Base-by-base conservation (phyloP, 2,113 vertebrate genomes). In the Patagioenas fasciata region DNA sequence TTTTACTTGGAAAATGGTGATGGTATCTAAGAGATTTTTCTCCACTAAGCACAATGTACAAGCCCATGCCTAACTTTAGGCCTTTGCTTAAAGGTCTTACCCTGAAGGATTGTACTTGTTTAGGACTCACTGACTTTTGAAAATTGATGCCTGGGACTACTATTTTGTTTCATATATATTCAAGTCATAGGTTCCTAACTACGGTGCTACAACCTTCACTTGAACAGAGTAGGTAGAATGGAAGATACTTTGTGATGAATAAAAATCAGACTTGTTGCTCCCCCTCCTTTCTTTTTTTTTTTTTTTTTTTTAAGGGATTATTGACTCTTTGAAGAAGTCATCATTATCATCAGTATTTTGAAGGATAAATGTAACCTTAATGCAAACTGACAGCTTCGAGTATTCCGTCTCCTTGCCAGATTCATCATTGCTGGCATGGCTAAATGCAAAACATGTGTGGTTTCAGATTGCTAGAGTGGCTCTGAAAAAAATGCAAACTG, bases 311-410 rank as follows among this genome's bases (percentile, higher is more conserved):
- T 10, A 66, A 94, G 38, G 51, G 85, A 15, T 83, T 95, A 89
- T 48, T 95, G 91, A 81, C 80, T 95, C 40, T 91, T 93, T 71
- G 58, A 72, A 91, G 31, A 85, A 97, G 64, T 94, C 29, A 6
- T 95, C 95, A 94, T 96, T 94, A 87, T 91, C 58, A 94, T 20
- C 81, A 80, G 47, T 53, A 64, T 92, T 96, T 92, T 86, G 85
- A 91, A 95, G 88, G 88, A 83, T 48, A 80, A 78, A 70, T 93
- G 58, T 36, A 91, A 53, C 75, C 57, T 83, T 97, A 95, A 94
- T 94, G 74, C 88, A 94, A 92, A 77, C 73, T 80, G 96, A 83
- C 95, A 95, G 70, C 88, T 96, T 93, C 78, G 94, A 89, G 78
- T 96, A 94, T 96, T 95, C 86, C 53, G 13, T 88, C 42, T 82